These are phyloP conservation scores for Pseudopodoces humilis DNA, from an alignment of 2,113 vertebrate species.

Conservation along the genomic window DNA sequence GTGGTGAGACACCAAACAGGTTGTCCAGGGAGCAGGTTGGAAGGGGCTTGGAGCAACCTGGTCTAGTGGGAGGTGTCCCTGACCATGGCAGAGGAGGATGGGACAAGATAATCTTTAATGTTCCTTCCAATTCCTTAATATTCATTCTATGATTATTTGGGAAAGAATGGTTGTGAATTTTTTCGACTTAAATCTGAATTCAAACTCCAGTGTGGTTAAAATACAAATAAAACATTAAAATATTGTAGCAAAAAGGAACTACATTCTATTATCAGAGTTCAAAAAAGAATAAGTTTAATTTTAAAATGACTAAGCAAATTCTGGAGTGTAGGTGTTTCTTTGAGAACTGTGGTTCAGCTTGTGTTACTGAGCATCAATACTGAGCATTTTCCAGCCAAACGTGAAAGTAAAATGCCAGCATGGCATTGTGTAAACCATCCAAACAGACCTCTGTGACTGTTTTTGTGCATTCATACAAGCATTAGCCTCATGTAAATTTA, in stretches of 20 bases:
- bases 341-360: background rate
- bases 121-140: background rate
- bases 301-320: background rate
- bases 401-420: background rate
- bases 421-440: background rate
- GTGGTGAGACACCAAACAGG: too few species aligned
- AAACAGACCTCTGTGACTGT: background rate
- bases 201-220: background rate
- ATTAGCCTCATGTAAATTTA: slow-evolving; percentile 40
- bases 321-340: background rate
- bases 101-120: background rate
- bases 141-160: background rate
- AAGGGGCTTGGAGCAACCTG: background rate
- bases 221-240: background rate
- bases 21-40: background rate
- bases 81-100: background rate
- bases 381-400: background rate
- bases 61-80: background rate
- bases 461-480: background rate
- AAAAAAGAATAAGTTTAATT: background rate
- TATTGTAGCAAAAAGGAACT: background rate
- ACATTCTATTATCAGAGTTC: background rate
- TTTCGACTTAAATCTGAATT: background rate
- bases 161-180: accelerated
- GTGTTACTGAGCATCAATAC: background rate